A percentile compares a stretch with the other conserved stretches of the same genome.
phyloP scores from a whole-genome alignment of 2,888 invertebrate genomes.

The Microplitis deprimator region DNA sequence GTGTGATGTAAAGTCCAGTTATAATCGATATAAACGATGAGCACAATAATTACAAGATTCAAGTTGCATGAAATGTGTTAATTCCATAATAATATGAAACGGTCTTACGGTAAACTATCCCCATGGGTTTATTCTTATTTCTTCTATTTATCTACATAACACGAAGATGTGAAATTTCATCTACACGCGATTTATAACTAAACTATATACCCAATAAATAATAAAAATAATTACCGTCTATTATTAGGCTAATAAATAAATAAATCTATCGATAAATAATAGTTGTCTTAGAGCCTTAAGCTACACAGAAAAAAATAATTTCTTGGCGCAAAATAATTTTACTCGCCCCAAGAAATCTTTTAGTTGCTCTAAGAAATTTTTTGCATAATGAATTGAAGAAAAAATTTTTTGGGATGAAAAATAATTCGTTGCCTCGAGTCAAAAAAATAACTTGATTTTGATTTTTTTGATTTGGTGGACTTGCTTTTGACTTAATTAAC shows the following conservation, averaged over 20 bases:
- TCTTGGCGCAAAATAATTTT: not conserved
- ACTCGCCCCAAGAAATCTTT: not conserved
- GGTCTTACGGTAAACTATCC: constrained; percentile 32
- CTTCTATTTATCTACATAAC: not conserved
- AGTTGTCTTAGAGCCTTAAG: not conserved
- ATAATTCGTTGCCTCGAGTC: too few relatives aligned
- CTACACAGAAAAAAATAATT: not conserved
- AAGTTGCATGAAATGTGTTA: constrained; percentile 37
- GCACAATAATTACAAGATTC: constrained; percentile 36
- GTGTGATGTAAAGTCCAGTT: constrained; percentile 32
- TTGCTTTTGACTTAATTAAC: too few relatives aligned
- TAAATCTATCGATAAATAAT: not conserved
- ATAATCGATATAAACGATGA: constrained; percentile 31
- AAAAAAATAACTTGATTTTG: too few relatives aligned
- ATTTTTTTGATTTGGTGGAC: not conserved
- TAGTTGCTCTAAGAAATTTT: not conserved
- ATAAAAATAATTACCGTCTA: too few relatives aligned
- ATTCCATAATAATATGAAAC: constrained; percentile 24
- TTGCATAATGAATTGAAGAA: too few relatives aligned
- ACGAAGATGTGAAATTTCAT: constrained; percentile 1
- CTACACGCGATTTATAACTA: constrained; percentile 20
- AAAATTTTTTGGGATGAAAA: too few relatives aligned
- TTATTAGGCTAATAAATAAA: not conserved
- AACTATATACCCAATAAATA: not conserved
- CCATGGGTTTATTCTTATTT: not conserved